A percentile compares a stretch with the other conserved stretches of the same genome.
Evolutionary conservation across 2,113 vertebrate species (phyloP).

Genomic region (Microcebus murinus): DNA sequence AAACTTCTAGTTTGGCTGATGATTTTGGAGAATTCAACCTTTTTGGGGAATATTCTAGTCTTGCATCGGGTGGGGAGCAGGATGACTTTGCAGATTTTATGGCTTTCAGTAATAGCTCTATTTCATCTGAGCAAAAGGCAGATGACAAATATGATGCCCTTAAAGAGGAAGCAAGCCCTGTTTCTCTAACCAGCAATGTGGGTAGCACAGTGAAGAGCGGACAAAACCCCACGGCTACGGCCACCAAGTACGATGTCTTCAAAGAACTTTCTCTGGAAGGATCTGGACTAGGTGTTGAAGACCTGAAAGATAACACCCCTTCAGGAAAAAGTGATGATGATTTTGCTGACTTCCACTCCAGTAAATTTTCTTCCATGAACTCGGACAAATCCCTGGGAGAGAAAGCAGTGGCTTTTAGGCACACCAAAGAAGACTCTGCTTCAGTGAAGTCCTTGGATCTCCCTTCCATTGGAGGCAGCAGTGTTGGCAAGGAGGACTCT

Average conservation of each 20-base stretch:
- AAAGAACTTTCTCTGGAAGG: constrained; percentile 95
- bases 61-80: constrained; percentile 83
- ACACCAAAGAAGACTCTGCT: constrained; percentile 96
- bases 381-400: constrained; percentile 94
- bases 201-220: constrained; percentile 74
- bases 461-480: constrained; percentile 97
- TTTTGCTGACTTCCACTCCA: constrained; percentile 96
- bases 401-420: constrained; percentile 95
- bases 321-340: constrained; percentile 92
- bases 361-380: constrained; percentile 91
- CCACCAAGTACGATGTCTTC: constrained; percentile 94
- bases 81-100: constrained; percentile 99
- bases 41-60: constrained; percentile 91
- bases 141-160: constrained; percentile 81
- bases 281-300: constrained; percentile 86
- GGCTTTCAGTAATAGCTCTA: constrained; percentile 92
- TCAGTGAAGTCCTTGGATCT: constrained; percentile 98
- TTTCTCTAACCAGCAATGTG: constrained; percentile 73
- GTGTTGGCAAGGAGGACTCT: constrained; percentile 96
- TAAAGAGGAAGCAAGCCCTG: constrained; percentile 78
- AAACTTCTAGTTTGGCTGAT: constrained; percentile 87
- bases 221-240: constrained; percentile 67
- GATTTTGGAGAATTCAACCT: constrained; percentile 97
- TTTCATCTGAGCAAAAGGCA: constrained; percentile 83
- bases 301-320: constrained; percentile 89